Conservation (phyloP, 2,888 invertebrate species). For the Calliscelio sp. region DNA sequence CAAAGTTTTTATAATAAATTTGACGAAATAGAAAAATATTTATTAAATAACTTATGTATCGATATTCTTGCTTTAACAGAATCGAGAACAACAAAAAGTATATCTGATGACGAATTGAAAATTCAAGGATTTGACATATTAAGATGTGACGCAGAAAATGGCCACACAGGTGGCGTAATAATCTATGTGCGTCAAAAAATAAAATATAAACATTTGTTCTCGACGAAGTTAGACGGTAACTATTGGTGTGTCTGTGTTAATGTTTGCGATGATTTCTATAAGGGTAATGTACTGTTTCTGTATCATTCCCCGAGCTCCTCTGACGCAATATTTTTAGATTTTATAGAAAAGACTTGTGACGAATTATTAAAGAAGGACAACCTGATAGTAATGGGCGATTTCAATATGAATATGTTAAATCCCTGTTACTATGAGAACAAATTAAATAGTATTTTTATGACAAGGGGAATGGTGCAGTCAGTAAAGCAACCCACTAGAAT, state of each 20-base stretch:
- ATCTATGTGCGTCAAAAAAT: conserved; percentile 19
- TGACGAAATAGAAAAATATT: conserved; percentile 52
- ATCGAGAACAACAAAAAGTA: conserved; percentile 17
- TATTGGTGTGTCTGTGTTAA: conserved; percentile 42
- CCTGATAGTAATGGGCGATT: conserved; percentile 37
- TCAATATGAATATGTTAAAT: conserved; percentile 41
- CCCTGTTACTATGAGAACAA: conserved; percentile 19
- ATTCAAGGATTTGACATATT: conserved; percentile 25
- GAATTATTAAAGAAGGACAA: not conserved
- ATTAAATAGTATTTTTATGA: conserved; percentile 23
- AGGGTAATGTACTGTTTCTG: conserved; percentile 32
- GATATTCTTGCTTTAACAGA: conserved; percentile 39
- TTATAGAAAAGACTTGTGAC: conserved; percentile 19
- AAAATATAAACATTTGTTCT: conserved; percentile 36
- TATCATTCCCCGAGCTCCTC: conserved; percentile 48
- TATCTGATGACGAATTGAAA: conserved; percentile 11
- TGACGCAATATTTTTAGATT: conserved; percentile 8
- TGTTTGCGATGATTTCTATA: conserved; percentile 26
- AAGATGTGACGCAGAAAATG: conserved; percentile 27
- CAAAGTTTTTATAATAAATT: conserved; percentile 50
- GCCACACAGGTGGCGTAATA: not conserved
- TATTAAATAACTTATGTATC: conserved; percentile 35
- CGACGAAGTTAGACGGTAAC: conserved; percentile 32
- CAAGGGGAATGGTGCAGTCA: conserved; percentile 15
- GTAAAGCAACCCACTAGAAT: not conserved